Conservation (phyloP, 2,888 invertebrate genomes). For the Melieria omissa region DNA sequence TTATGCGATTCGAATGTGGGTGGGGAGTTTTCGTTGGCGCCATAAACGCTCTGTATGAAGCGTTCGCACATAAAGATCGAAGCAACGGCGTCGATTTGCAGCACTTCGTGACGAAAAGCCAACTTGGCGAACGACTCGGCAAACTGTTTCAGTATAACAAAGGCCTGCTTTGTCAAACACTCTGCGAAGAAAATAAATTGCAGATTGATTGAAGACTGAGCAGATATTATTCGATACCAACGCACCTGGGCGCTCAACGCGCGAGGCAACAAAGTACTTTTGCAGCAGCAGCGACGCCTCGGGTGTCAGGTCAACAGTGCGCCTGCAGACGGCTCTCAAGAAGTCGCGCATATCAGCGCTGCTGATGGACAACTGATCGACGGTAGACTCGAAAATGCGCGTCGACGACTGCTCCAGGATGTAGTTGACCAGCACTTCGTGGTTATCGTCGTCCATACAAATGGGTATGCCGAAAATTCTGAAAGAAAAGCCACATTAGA, state of each 20-base stretch:
- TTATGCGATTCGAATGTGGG: constrained; percentile 53
- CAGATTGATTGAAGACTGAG: background rate
- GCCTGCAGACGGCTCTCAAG: constrained; percentile 53
- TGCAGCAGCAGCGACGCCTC: constrained; percentile 64
- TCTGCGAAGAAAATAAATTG: constrained; percentile 48
- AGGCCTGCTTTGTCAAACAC: constrained; percentile 60
- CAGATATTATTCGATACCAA: background rate
- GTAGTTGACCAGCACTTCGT: constrained; percentile 55
- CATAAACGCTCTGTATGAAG: constrained; percentile 56
- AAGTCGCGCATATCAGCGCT: constrained; percentile 57
- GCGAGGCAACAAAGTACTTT: constrained; percentile 67
- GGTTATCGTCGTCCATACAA: constrained; percentile 55
- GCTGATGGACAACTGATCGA: constrained; percentile 56
- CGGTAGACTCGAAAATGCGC: constrained; percentile 40
- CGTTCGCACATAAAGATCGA: constrained; percentile 62
- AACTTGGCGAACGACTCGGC: constrained; percentile 65
- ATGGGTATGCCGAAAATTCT: constrained; percentile 66
- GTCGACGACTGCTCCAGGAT: constrained; percentile 53
- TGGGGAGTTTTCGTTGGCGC: constrained; percentile 51
- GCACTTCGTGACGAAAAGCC: constrained; percentile 57
- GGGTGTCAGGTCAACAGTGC: constrained; percentile 49
- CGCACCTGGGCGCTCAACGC: constrained; percentile 63
- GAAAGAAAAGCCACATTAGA: background rate
- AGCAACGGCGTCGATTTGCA: constrained; percentile 57
- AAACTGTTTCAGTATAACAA: constrained; percentile 57